phyloP scores from a whole-genome alignment of 1,140 invertebrate species.

The Dreissena polymorpha region DNA sequence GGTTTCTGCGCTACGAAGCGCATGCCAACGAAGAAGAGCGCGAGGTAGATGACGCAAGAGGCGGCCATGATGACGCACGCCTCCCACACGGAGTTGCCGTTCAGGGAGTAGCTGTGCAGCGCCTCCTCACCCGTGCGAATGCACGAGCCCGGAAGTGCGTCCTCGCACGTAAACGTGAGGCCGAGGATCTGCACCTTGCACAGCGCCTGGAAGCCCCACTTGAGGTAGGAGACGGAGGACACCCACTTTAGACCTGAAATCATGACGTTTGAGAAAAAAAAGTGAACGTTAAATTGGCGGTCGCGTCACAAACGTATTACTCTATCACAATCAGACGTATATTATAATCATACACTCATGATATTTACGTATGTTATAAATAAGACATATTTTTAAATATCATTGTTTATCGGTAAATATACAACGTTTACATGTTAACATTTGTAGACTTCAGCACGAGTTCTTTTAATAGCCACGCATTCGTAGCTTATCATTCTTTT shows the following conservation, averaged over 20 bases:
- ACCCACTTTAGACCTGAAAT: conserved; percentile 71
- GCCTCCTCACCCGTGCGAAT: conserved; percentile 64
- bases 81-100: conserved; percentile 60
- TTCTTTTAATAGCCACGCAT: too few relatives aligned
- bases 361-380: too few relatives aligned
- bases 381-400: too few relatives aligned
- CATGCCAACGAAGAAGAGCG: conserved; percentile 67
- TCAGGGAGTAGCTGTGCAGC: conserved; percentile 65
- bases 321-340: too few relatives aligned
- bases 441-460: too few relatives aligned
- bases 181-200: conserved; percentile 63
- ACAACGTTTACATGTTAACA: too few relatives aligned
- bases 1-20: conserved; percentile 72
- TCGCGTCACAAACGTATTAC: too few relatives aligned
- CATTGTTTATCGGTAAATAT: too few relatives aligned
- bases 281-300: too few relatives aligned
- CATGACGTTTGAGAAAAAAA: too few relatives aligned
- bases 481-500: too few relatives aligned
- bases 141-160: conserved; percentile 45
- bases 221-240: conserved; percentile 69
- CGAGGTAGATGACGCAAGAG: conserved; percentile 65
- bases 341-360: too few relatives aligned
- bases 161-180: conserved; percentile 64
- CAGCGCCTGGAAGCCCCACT: conserved; percentile 73
- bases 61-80: conserved; percentile 60